phyloP scores from a whole-genome alignment of 2,797 vertebrate genomes.

The Luscinia megarhynchos region DNA sequence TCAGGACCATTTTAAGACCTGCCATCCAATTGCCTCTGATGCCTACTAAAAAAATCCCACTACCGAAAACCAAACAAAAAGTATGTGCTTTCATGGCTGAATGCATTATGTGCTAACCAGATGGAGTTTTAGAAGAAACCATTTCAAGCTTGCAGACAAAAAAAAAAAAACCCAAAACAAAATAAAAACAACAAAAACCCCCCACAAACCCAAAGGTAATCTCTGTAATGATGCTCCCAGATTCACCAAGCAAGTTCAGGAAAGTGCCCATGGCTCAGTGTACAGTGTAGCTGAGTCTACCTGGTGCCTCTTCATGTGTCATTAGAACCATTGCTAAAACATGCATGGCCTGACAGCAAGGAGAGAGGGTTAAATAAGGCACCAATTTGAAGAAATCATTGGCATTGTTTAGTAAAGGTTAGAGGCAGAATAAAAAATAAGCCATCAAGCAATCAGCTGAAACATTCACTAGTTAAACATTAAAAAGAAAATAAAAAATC shows the following conservation, averaged over 20 bases:
- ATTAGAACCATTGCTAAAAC: conserved; percentile 3
- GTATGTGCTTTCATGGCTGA: conserved; percentile 40
- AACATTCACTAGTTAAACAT: neutral
- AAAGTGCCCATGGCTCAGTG: conserved; percentile 30
- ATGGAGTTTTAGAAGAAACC: neutral
- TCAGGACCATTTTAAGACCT: neutral
- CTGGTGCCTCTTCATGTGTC: neutral
- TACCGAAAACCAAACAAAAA: neutral
- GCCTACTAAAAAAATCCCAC: neutral
- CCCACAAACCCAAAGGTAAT: conserved; percentile 6
- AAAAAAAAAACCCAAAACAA: neutral
- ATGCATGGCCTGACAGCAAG: neutral
- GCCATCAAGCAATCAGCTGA: neutral
- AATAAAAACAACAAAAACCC: neutral
- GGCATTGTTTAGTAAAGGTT: conserved; percentile 63
- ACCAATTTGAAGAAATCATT: neutral
- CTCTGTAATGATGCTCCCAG: neutral
- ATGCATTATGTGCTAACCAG: neutral
- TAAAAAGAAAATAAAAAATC: neutral
- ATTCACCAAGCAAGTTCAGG: conserved; percentile 53
- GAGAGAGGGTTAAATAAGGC: neutral
- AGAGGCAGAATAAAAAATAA: conserved; percentile 24
- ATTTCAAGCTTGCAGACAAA: conserved; percentile 63
- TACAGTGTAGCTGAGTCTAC: neutral
- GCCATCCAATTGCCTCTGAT: neutral